Evolutionary conservation across 2,888 invertebrate species (phyloP), one percentile per base, ranked within the genome.

Genomic region (Hyles lineata): DNA sequence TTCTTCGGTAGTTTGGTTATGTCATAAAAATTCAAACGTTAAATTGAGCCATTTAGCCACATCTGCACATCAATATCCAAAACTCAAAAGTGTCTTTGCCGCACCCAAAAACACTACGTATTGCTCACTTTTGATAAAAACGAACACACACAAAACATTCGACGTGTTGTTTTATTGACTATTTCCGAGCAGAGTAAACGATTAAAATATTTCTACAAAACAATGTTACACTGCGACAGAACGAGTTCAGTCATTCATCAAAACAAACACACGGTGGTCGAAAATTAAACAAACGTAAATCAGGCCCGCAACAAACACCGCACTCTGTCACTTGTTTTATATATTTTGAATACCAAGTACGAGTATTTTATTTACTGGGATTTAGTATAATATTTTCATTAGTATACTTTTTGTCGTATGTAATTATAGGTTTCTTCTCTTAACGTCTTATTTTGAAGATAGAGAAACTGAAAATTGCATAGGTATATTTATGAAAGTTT

Each of bases 261-360:
- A 62, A 62, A 32, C 61, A 62, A 62, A 62, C 61, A 62, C 29
- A 2, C 32, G 19, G 3, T 5, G 29, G 19, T 19, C 15, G 61
- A 32, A 62, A 62, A 62, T 62, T 62, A 62, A 62, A 62, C 61
- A 62, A 62, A 62, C 61, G 32, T 29, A 62, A 62, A 62, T 62
- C 61, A 62, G 61, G 32, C 32, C 29, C 61, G 32, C 25, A 32
- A 62, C 32, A 62, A 62, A 62, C 61, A 32, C 25, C 60, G 60
- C 25, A 29, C 19, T n/a, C 29, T 62, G 32, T n/a, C 29, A 62
- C 32, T 62, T 62, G 32, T 19, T 62, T 60, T 60, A 23, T 60
- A 60, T 59, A 59, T 11, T 60, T 15, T 25, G 11, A 1, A 25
- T 23, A 25, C 5, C 5, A 0, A 60, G 25, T 25, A 17, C 5